Evolutionary conservation across 2,888 invertebrate species (phyloP).

Genomic region (Linyphia triangularis): DNA sequence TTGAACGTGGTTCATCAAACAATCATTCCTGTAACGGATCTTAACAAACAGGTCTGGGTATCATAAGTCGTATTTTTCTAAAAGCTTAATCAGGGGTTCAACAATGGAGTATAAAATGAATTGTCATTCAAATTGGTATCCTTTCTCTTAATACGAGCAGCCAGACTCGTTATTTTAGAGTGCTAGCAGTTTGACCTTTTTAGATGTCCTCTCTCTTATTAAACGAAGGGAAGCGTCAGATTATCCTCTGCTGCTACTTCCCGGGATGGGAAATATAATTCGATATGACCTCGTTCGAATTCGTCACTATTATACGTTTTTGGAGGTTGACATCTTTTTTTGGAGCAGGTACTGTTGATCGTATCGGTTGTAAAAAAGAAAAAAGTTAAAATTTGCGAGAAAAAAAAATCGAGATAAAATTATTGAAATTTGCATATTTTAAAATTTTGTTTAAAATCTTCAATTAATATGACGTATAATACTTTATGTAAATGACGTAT

Average conservation of each 20-base stretch:
- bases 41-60: slow-evolving; percentile 45
- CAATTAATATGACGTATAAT: too few species aligned
- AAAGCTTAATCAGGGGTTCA: slow-evolving; percentile 63
- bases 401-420: too few species aligned
- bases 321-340: background rate
- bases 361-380: background rate
- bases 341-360: background rate
- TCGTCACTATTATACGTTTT: background rate
- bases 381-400: too few species aligned
- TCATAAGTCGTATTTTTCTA: slow-evolving; percentile 56
- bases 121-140: slow-evolving; percentile 27
- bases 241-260: slow-evolving; percentile 52
- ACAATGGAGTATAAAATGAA: slow-evolving; percentile 55
- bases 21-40: slow-evolving; percentile 5
- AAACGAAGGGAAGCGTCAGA: slow-evolving; percentile 21
- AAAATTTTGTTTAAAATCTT: too few species aligned
- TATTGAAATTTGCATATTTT: too few species aligned
- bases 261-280: slow-evolving; percentile 34
- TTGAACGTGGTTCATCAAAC: background rate
- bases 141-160: slow-evolving; percentile 16
- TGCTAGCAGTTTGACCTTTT: slow-evolving; percentile 61
- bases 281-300: slow-evolving; percentile 34
- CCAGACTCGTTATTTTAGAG: slow-evolving; percentile 36
- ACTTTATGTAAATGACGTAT: too few species aligned
- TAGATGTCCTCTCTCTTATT: slow-evolving; percentile 60